phyloP scores from a whole-genome alignment of 30 jellyfish, hydroid and myxozoan species.

The Chironex yamaguchii region DNA sequence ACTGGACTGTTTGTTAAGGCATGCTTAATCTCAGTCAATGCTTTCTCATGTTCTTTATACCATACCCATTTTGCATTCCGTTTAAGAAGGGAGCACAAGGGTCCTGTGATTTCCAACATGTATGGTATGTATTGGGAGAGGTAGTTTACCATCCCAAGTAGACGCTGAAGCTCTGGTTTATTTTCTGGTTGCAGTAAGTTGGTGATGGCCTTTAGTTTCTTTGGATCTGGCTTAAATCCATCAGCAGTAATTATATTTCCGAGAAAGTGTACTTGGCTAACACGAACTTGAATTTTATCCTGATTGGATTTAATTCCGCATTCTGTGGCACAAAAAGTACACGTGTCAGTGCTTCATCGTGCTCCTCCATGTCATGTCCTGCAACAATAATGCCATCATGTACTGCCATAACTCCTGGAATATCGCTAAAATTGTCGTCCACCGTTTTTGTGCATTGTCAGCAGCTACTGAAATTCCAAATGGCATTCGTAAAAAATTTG shows the following conservation, averaged over 20 bases:
- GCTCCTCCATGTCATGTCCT: constrained; percentile 16
- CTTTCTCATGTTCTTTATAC: constrained; percentile 28
- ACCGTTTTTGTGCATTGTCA: constrained; percentile 24
- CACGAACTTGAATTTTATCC: background rate
- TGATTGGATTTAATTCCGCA: background rate
- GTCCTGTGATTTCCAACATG: constrained; percentile 14
- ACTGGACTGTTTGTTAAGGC: constrained; percentile 36
- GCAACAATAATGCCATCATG: constrained; percentile 1
- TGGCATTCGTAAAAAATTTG: constrained; percentile 40
- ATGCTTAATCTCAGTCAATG: constrained; percentile 44
- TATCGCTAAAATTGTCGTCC: constrained; percentile 6
- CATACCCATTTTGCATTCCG: constrained; percentile 26
- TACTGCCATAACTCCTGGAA: background rate
- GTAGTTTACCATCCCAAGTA: constrained; percentile 29
- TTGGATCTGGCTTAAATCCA: constrained; percentile 54
- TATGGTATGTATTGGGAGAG: constrained; percentile 45
- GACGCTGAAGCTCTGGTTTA: background rate
- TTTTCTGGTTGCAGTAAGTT: constrained; percentile 38
- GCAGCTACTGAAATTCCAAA: constrained; percentile 37
- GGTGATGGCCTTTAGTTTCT: constrained; percentile 15
- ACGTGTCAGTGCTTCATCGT: constrained; percentile 12
- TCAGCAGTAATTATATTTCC: constrained; percentile 16
- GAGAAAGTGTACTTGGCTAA: background rate
- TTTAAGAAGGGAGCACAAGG: constrained; percentile 5
- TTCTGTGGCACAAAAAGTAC: background rate